phyloP scores from a whole-genome alignment of 1,140 invertebrate species.

The Papilio xuthus region DNA sequence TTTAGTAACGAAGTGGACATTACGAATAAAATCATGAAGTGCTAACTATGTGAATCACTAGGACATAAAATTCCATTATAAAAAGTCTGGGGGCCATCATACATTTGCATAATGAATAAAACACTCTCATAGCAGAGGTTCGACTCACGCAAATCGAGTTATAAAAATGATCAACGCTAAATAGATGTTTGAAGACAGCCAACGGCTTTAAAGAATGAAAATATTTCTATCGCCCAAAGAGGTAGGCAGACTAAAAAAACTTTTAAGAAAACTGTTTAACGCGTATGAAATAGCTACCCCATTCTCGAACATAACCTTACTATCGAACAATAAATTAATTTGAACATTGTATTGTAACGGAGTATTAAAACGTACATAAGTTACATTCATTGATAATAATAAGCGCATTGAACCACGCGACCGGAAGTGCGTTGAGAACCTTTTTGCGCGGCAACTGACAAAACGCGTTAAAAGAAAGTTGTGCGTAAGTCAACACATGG shows the following conservation, averaged over 20 bases:
- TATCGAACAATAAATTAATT: not conserved
- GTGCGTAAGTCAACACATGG: constrained; percentile 19
- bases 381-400: constrained; percentile 8
- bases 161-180: not conserved
- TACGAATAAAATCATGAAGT: not conserved
- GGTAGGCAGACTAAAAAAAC: too few species aligned
- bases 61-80: not conserved
- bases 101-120: constrained; percentile 10
- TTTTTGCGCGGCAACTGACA: constrained; percentile 20
- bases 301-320: not conserved
- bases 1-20: too few species aligned
- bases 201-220: not conserved
- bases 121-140: not conserved
- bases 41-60: not conserved
- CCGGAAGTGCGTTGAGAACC: constrained; percentile 19
- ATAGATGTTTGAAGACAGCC: not conserved
- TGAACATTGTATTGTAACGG: not conserved
- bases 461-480: constrained; percentile 26
- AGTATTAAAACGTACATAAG: not conserved
- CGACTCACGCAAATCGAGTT: not conserved
- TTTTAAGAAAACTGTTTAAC: too few species aligned
- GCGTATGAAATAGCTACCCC: too few species aligned
- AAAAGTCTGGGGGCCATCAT: not conserved
- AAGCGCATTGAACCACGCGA: not conserved
- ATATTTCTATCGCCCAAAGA: not conserved